These are phyloP conservation scores for Steinernema khuongi DNA, from an alignment of 1,140 invertebrate genomes.

Conservation along the genomic window DNA sequence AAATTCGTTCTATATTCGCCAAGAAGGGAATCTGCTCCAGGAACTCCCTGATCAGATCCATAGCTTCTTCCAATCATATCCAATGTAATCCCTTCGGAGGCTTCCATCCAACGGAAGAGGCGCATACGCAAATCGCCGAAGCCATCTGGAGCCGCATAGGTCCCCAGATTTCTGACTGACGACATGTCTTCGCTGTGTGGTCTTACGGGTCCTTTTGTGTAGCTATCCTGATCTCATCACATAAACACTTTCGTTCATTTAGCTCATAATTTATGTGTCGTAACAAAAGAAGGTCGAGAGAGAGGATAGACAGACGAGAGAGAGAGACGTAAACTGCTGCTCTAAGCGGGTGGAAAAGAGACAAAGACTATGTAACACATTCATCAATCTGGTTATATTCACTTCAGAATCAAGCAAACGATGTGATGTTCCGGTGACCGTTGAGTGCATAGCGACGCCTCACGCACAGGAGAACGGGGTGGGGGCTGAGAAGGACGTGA, in stretches of 20 bases:
- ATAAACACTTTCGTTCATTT: constrained; percentile 11
- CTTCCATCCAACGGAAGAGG: constrained; percentile 22
- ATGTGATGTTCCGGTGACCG: not conserved
- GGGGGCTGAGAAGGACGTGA: not conserved
- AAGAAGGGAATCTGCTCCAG: constrained; percentile 18
- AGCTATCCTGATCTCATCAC: not conserved
- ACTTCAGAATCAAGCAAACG: not conserved
- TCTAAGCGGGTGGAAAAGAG: not conserved
- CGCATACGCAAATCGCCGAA: constrained; percentile 20
- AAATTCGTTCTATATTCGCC: not conserved
- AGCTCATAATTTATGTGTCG: constrained; percentile 14
- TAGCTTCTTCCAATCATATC: not conserved
- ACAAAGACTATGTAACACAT: not conserved
- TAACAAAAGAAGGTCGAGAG: not conserved
- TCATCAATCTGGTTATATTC: not conserved
- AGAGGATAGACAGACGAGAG: not conserved
- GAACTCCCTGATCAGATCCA: constrained; percentile 16
- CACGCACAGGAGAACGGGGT: not conserved
- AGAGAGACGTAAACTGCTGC: constrained; percentile 1
- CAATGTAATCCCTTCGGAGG: constrained; percentile 20
- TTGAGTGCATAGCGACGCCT: not conserved
- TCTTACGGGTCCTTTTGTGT: not conserved
- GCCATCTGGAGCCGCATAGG: not conserved
- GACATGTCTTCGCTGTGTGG: not conserved
- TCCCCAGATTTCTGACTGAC: not conserved